Evolutionary conservation across 2,888 invertebrate genomes (phyloP).

Genomic region (Cataglyphis rosenhaueri): DNA sequence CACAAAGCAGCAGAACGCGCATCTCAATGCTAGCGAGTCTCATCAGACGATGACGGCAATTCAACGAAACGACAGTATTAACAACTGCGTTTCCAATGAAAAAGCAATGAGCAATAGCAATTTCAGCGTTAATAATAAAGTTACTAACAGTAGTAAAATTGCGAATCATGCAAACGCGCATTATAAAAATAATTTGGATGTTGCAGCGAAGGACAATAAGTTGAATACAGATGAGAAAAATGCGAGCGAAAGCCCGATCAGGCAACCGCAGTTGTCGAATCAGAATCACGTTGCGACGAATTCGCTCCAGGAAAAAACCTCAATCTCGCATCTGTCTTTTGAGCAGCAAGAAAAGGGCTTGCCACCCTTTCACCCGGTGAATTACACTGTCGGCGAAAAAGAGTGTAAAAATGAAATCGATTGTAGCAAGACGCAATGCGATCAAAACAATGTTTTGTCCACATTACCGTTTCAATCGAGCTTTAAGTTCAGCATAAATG

Average conservation of each 20-base stretch:
- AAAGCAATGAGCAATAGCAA: slow-evolving; percentile 64
- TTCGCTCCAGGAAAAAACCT: slow-evolving; percentile 62
- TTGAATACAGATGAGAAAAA: slow-evolving; percentile 71
- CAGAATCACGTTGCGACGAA: slow-evolving; percentile 69
- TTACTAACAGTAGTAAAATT: slow-evolving; percentile 55
- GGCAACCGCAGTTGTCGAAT: slow-evolving; percentile 59
- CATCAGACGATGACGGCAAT: slow-evolving; percentile 52
- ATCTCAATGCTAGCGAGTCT: slow-evolving; percentile 62
- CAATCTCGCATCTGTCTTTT: slow-evolving; percentile 54
- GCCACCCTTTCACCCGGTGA: slow-evolving; percentile 55
- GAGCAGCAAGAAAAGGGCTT: slow-evolving; percentile 67
- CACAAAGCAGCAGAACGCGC: slow-evolving; percentile 62
- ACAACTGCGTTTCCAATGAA: slow-evolving; percentile 66
- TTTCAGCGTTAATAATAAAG: slow-evolving; percentile 64
- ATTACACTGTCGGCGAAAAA: slow-evolving; percentile 61
- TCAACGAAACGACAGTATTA: slow-evolving; percentile 62
- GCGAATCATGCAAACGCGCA: slow-evolving; percentile 62
- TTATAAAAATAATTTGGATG: slow-evolving; percentile 68
- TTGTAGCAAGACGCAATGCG: slow-evolving; percentile 65
- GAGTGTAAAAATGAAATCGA: slow-evolving; percentile 70
- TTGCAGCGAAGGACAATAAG: slow-evolving; percentile 71
- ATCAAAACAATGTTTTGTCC: slow-evolving; percentile 73
- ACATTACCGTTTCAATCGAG: slow-evolving; percentile 78
- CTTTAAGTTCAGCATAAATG: slow-evolving; percentile 78
- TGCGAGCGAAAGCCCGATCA: slow-evolving; percentile 62